Evolutionary conservation across 35 echinoderm and acorn worm genomes (phyloP), one percentile per base, ranked within the genome.

Genomic region (Heliocidaris tuberculata): DNA sequence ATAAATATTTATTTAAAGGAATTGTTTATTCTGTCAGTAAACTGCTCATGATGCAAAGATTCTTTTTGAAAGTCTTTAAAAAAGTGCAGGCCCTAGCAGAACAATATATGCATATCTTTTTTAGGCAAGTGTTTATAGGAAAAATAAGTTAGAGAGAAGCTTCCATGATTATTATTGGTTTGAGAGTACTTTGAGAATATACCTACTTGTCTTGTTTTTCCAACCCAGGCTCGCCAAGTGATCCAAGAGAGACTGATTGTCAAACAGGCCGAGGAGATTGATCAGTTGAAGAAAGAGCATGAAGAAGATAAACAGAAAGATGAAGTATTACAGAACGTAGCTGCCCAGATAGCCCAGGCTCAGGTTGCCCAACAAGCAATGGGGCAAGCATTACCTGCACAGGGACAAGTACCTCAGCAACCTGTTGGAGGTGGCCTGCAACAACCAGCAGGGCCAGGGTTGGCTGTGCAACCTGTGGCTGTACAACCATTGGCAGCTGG

Each of bases 171-270:
- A 56, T 56, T 56, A 56, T 42, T 78, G 27, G 65, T n/a, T 78
- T 7, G 8, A 78, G 65, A 78, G 27, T 78, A 27, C 1, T 78
- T n/a, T 27, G 65, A n/a, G 21, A n/a, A 78, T 78, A 78, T 78
- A 78, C 65, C 27, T 78, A 1, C 21, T 78, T 78, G 50, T 93
- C 31, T 89, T 32, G 87, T 89, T 42, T 8, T 13, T 19, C 21
- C 70, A 9, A 32, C 16, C 10, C 31, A 95, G 94, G 87, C 31
- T 47, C 88, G 94, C 15, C 94, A 95, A 95, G 54, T 65, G 10
- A 59, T 65, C 9, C 94, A 95, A 92, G 94, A 95, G 56, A 95
- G 90, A 71, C 88, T 95, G 54, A 95, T 95, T 88, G 88, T 91
- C 31, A 48, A 88, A 30, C 94, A 95, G 48, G 94, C 94, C 13